Evolutionary conservation across 2,888 invertebrate species (phyloP), one percentile per base, ranked within the genome.

Genomic region (Autographa gamma): DNA sequence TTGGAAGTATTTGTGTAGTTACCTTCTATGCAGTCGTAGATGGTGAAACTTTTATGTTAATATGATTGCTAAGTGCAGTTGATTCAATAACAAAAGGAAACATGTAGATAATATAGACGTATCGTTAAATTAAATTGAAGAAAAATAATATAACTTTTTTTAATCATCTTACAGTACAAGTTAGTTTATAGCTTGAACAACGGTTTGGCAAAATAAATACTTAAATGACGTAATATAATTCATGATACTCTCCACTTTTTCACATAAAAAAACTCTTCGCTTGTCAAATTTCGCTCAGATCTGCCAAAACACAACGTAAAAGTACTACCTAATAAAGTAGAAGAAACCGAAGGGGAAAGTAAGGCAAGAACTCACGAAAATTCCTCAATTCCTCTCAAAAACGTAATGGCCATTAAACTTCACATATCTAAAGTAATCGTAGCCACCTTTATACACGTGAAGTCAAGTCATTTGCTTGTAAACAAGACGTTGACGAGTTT

Each of bases 401-500:
- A 14, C 60, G 14, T 48, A 13, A 54, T 58, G 41, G 34, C 60
- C 32, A 61, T 48, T 56, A 66, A 73, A 80, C 63, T 32, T 64
- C 14, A 41, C n/a, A 60, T 62, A 48, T 59, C 58, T 34, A 64
- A 79, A 80, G 56, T 56, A 56, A 56, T 56, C 19, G 25, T 56
- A 19, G 13, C 19, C 67, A 18, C 52, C 34, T 63, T 34, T 2
- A 76, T 52, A 41, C 76, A 66, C 66, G 63, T 75, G 65, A 72
- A 59, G n/a, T 76, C 72, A 79, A 60, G 82, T 71, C 69, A 60
- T 79, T 67, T 71, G 60, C 74, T 65, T 81, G 84, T 83, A 79
- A 79, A 81, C 81, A 81, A 79, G 72, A 66, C 60, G 67, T 70
- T 64, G 78, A 79, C 80, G 79, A 81, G 76, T 58, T 63, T 52